Base-by-base conservation (phyloP, 2,113 vertebrate genomes). In the Pycnonotus jocosus region DNA sequence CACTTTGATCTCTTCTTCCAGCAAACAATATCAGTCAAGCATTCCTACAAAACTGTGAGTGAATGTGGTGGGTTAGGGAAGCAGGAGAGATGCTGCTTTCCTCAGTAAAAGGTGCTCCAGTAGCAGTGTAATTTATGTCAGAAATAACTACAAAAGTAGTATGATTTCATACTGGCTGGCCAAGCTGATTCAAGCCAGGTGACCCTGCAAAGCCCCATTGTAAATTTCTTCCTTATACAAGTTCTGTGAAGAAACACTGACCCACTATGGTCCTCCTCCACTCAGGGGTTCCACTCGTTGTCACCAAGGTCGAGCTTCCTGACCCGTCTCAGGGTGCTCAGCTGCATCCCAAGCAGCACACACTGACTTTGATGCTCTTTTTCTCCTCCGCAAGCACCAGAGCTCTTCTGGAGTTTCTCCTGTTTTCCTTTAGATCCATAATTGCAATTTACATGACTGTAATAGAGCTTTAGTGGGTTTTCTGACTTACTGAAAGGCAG, bases 391-490 rank as follows among this genome's bases (percentile, higher is more conserved):
- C 31, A 57, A 60, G 18, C 22, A 47, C 19, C 42, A 56, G 14
- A 3, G 3, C 6, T 11, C 9, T 40, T 64, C 21, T 42, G 35
- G 22, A 56, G 11, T 23, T 72, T 64, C n/a, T 60, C 7, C 14
- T 33, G 4, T 33, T 78, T 84, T 64, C 13, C 8, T 76, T 80
- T 40, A 64, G 37, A 44, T 61, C 31, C 18, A 20, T 18, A 65
- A 56, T 31, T 1, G 3, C 3, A 57, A n/a, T 25, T 17, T 21
- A 1, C n/a, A 19, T 0, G 0, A n/a, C 10, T 21, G 5, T 30
- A 48, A 82, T 6, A 60, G 13, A 40, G 14, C 6, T 69, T 88
- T 35, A 60, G 6, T 31, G 20, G 8, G 7, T 16, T 62, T 71
- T 91, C n/a, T 64, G 20, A 54, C 4, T 33, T 72, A 64, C 16